Evolutionary conservation across 1,140 invertebrate species (phyloP).

Genomic region (Capitella teleta): DNA sequence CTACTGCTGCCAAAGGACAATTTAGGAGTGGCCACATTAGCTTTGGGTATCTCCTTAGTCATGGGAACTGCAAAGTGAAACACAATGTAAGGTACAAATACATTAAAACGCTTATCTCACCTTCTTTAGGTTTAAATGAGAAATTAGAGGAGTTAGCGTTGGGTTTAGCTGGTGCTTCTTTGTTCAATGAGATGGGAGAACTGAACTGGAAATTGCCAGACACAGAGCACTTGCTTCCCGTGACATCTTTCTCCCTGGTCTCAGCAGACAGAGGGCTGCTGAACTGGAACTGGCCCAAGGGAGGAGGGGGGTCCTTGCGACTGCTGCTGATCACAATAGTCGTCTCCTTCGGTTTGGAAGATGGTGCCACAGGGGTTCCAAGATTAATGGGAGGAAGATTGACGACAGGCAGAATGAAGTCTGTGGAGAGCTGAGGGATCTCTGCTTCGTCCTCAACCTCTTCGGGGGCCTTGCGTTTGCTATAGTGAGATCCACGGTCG

Average conservation of each 20-base stretch:
- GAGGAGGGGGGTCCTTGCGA: neutral
- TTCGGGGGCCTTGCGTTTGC: slow-evolving; percentile 2
- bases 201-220: slow-evolving; percentile 26
- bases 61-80: neutral
- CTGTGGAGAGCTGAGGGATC: slow-evolving; percentile 21
- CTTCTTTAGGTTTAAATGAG: neutral
- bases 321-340: neutral
- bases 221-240: neutral
- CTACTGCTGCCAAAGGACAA: neutral
- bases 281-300: neutral
- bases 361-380: neutral
- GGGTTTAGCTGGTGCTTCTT: neutral
- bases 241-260: neutral
- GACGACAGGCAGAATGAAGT: slow-evolving; percentile 20
- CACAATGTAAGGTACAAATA: neutral
- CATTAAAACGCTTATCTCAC: neutral
- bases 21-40: neutral
- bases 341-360: neutral
- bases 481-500: slow-evolving; percentile 15
- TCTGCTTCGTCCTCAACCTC: slow-evolving; percentile 14
- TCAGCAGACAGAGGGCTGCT: neutral
- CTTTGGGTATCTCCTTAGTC: neutral
- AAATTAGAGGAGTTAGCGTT: neutral
- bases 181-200: slow-evolving; percentile 21
- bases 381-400: neutral